Base-by-base conservation (phyloP, 1,140 invertebrate species). In the Varroa destructor region DNA sequence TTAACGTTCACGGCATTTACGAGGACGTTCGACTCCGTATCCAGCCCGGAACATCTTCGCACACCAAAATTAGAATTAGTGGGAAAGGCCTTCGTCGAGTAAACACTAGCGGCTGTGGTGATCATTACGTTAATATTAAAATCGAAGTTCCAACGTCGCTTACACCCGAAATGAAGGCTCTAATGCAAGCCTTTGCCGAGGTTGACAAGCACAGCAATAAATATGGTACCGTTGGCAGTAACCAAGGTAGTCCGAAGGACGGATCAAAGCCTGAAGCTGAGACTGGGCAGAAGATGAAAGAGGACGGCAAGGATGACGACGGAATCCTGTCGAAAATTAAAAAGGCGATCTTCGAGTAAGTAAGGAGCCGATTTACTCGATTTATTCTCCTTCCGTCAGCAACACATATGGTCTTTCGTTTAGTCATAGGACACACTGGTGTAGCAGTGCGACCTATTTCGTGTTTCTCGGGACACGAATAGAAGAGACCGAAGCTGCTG, bases 121-220 rank as follows among this genome's bases (percentile, higher is more conserved):
- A 99, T 81, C 97, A 99, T 81, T 98, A 97, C 79, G 86, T 99
- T 8, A 88, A 93, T 77, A 83, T 99, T 6, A 97, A 94, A 82
- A 90, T 99, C 75, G 84, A 84, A 76, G 78, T 84, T 57, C 84
- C 85, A 40, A 77, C 77, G 83, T 85, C 58, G 14, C 55, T 55
- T n/a, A 72, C 71, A 56, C 71, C 71, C 36, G 71, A 55, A 43
- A 54, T 55, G 71, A 55, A 46, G 71, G 51, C 67, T 2, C 43
- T 46, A 36, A 55, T 43, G 46, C 72, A 55, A 10, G 46, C 55
- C 40, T 55, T 46, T 6, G 71, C 56, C 70, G 61, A 43, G 43
- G 51, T 64, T 56, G 73, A 51, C 25, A 43, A 70, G 71, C 57
- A 67, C 71, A 14, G 72, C 57, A 42, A 10, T 46, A n/a, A 14